phyloP scores from a whole-genome alignment of 2,113 vertebrate genomes.

The Onychorhynchus coronatus region DNA sequence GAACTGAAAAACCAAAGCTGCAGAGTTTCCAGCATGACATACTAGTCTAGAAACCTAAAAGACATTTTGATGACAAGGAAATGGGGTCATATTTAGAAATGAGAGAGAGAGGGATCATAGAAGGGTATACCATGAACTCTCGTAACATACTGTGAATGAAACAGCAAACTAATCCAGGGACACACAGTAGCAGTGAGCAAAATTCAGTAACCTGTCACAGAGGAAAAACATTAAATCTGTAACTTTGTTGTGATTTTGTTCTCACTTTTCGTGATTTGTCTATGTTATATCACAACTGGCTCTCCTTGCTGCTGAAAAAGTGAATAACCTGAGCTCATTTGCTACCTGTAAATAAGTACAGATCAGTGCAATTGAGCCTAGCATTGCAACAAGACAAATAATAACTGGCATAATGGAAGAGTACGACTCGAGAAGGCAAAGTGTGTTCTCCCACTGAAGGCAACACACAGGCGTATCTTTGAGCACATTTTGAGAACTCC shows the following conservation, averaged over 20 bases:
- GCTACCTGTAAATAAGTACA: background rate
- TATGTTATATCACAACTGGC: background rate
- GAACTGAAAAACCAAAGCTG: background rate
- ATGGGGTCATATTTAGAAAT: background rate
- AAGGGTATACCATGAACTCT: background rate
- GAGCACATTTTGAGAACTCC: background rate
- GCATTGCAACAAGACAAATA: background rate
- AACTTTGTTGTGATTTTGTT: background rate
- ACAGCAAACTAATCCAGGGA: background rate
- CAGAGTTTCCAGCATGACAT: background rate
- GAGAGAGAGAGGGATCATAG: background rate
- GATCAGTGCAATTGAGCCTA: background rate
- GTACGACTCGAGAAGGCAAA: background rate
- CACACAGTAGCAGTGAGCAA: background rate
- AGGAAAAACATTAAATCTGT: background rate
- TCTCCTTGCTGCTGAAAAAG: background rate
- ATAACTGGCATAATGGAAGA: background rate
- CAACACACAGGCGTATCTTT: background rate
- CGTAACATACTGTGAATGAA: background rate
- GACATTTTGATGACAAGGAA: background rate
- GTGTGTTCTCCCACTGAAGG: background rate
- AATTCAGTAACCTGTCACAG: background rate
- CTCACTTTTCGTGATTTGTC: background rate
- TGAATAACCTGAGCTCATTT: background rate
- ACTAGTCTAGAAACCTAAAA: background rate